Conservation (phyloP, 2,113 vertebrate species). For the Hipposideros armiger region DNA sequence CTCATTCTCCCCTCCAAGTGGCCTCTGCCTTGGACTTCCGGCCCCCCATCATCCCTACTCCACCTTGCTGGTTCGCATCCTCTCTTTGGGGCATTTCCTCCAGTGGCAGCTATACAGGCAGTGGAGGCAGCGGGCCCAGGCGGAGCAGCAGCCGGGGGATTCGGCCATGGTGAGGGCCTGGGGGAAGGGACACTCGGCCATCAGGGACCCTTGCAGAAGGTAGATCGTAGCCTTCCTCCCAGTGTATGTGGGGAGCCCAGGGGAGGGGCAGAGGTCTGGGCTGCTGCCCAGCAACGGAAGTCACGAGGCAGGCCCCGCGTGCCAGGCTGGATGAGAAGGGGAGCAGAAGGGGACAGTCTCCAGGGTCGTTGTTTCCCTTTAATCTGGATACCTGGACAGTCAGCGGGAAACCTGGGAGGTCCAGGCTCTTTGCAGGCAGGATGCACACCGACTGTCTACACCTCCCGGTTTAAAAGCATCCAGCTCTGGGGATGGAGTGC, state of each 20-base stretch:
- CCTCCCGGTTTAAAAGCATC: not conserved
- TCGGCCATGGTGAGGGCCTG: slow-evolving; percentile 81
- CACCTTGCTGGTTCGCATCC: slow-evolving; percentile 86
- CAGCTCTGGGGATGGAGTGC: not conserved
- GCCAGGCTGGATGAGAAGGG: not conserved
- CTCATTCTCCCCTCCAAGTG: not conserved
- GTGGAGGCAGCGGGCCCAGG: slow-evolving; percentile 84
- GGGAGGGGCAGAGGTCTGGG: not conserved
- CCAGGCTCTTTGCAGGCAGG: not conserved
- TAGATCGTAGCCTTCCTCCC: slow-evolving; percentile 52
- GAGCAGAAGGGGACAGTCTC: not conserved
- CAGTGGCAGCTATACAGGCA: slow-evolving; percentile 89
- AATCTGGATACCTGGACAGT: not conserved
- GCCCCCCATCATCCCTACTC: not conserved
- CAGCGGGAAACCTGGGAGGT: not conserved
- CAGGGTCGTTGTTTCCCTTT: not conserved
- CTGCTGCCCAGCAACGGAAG: not conserved
- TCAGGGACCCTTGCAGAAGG: not conserved
- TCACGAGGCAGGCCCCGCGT: not conserved
- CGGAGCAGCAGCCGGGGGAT: slow-evolving; percentile 31
- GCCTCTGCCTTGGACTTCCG: not conserved
- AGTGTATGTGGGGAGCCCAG: not conserved
- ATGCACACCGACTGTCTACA: not conserved
- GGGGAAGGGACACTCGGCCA: not conserved
- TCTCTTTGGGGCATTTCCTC: slow-evolving; percentile 80